phyloP scores from a whole-genome alignment of 2,113 vertebrate species.

The Callospermophilus lateralis region DNA sequence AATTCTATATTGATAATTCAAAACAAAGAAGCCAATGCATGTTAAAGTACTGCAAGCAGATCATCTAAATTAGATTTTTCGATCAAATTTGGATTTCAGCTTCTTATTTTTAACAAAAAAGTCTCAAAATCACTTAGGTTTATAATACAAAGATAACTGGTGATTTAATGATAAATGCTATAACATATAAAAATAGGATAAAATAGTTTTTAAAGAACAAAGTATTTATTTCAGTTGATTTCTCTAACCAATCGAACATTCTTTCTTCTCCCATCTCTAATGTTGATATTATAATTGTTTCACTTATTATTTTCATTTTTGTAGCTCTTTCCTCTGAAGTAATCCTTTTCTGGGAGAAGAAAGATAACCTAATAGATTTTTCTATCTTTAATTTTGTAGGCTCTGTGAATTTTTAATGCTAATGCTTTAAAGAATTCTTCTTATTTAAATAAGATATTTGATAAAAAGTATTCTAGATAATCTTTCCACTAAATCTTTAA shows the following conservation, averaged over 20 bases:
- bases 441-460: conserved; percentile 85
- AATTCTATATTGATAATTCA: conserved; percentile 19
- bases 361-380: conserved; percentile 82
- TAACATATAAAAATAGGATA: conserved; percentile 24
- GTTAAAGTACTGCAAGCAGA: neutral
- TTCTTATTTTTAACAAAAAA: conserved; percentile 13
- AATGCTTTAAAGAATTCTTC: conserved; percentile 80
- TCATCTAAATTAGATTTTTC: neutral
- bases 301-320: conserved; percentile 73
- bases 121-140: neutral
- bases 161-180: conserved; percentile 24
- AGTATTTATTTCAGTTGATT: conserved; percentile 61
- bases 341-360: conserved; percentile 68
- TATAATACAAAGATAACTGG: neutral
- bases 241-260: conserved; percentile 32
- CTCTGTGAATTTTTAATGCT: conserved; percentile 82
- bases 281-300: conserved; percentile 67
- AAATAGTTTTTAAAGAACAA: conserved; percentile 32
- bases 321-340: conserved; percentile 61
- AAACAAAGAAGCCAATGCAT: neutral
- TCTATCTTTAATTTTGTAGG: conserved; percentile 77
- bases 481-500: conserved; percentile 83
- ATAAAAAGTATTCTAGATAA: conserved; percentile 83
- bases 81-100: neutral
- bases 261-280: neutral